A percentile compares a stretch with the other conserved stretches of the same genome.
These are phyloP conservation scores for Daubentonia madagascariensis DNA, from an alignment of 2,113 vertebrate genomes.

Conservation along the genomic window DNA sequence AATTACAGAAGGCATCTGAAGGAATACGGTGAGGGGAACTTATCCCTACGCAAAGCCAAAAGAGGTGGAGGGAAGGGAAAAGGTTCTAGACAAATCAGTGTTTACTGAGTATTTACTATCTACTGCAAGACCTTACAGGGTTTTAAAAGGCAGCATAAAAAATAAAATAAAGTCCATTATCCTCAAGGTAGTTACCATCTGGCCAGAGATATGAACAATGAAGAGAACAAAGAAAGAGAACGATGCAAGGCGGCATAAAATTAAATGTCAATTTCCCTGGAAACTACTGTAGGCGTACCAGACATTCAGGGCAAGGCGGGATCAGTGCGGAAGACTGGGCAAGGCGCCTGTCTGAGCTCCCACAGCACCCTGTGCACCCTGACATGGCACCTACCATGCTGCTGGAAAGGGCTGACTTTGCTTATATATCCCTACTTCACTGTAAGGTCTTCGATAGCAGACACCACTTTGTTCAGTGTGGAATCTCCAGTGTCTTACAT, in stretches of 20 bases:
- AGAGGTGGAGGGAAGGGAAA: neutral
- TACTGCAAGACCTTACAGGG: neutral
- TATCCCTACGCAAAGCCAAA: neutral
- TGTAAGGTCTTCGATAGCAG: neutral
- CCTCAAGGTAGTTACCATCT: neutral
- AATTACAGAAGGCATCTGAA: neutral
- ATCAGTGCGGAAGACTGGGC: neutral
- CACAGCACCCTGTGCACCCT: fast-evolving
- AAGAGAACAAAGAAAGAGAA: neutral
- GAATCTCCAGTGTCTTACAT: neutral
- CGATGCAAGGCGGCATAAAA: neutral
- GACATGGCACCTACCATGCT: neutral
- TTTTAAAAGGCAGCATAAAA: conserved; percentile 6
- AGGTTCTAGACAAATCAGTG: neutral
- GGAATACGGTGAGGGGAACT: neutral
- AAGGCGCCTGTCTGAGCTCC: fast-evolving
- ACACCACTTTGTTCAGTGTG: neutral
- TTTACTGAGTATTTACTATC: neutral
- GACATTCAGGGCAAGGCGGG: neutral
- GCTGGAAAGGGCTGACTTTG: neutral
- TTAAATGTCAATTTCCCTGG: neutral
- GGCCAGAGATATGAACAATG: no score
- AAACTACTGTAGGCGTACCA: neutral
- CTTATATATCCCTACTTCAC: neutral
- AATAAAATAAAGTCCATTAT: conserved; percentile 23